Conservation (phyloP, 2,113 vertebrate species). For the human (Homo sapiens) region DNA sequence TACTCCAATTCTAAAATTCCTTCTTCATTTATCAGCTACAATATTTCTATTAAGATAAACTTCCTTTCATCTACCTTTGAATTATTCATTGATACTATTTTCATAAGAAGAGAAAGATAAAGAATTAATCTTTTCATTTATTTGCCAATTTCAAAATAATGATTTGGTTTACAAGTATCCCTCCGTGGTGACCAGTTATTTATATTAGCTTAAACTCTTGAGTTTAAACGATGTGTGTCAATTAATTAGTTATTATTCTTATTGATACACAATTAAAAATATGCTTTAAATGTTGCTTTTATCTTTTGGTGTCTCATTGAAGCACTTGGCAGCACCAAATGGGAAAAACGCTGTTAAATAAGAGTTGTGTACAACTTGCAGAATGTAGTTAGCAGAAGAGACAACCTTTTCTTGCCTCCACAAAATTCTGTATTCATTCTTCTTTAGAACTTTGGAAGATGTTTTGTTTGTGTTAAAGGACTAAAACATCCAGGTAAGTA, state of each 20-base stretch:
- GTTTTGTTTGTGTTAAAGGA: background rate
- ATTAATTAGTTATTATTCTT: background rate
- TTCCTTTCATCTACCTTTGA: background rate
- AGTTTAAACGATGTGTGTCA: background rate
- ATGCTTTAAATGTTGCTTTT: background rate
- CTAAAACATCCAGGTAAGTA: background rate
- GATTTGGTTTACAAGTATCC: background rate
- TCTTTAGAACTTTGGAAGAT: background rate
- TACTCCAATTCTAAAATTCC: background rate
- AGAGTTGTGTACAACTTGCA: background rate
- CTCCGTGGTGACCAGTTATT: background rate
- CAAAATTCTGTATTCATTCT: background rate
- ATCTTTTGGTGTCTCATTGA: background rate
- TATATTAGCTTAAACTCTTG: background rate
- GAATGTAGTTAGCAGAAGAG: background rate
- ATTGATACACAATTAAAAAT: background rate
- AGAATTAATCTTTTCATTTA: background rate
- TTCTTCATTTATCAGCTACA: background rate
- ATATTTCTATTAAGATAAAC: background rate
- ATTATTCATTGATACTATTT: background rate
- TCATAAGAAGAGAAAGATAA: background rate
- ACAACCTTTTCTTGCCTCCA: accelerated
- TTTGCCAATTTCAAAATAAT: background rate
- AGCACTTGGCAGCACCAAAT: background rate
- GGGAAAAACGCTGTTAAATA: background rate